phyloP scores from a whole-genome alignment of 2,888 invertebrate species.

The Aphelenchoides bicaudatus region DNA sequence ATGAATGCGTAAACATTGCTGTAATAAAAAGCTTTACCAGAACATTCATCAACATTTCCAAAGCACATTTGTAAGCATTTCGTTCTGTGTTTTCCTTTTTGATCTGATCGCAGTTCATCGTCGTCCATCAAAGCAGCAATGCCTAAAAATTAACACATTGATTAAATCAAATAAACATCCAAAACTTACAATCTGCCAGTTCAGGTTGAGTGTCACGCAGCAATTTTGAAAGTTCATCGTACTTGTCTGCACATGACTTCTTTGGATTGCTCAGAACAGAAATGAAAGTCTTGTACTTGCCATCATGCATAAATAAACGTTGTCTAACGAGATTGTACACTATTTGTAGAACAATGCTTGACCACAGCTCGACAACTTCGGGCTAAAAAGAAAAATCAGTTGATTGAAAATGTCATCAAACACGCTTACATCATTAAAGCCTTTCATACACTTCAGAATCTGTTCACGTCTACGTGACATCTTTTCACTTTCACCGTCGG shows the following conservation, averaged over 20 bases:
- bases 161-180: too few relatives aligned
- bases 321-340: constrained; percentile 7
- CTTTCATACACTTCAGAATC: constrained; percentile 7
- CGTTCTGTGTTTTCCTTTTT: constrained; percentile 12
- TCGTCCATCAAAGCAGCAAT: constrained; percentile 20
- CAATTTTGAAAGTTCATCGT: constrained; percentile 4
- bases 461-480: constrained; percentile 6
- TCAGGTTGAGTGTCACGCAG: constrained; percentile 11
- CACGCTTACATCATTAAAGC: background rate
- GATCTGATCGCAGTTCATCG: constrained; percentile 17
- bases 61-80: constrained; percentile 17
- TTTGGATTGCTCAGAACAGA: constrained; percentile 12
- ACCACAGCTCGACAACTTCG: constrained; percentile 11
- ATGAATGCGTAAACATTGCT: background rate
- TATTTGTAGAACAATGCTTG: background rate
- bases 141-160: too few relatives aligned
- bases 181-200: background rate
- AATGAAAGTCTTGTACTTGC: background rate
- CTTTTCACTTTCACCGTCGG: background rate
- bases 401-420: background rate
- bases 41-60: constrained; percentile 22
- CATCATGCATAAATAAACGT: constrained; percentile 12
- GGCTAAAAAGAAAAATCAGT: background rate
- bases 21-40: constrained; percentile 10
- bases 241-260: background rate